Percentiles rank a stretch among this genome's conserved stretches.
Conservation (phyloP, 2,888 invertebrate genomes). For the Polydrusus pterygomalis region DNA sequence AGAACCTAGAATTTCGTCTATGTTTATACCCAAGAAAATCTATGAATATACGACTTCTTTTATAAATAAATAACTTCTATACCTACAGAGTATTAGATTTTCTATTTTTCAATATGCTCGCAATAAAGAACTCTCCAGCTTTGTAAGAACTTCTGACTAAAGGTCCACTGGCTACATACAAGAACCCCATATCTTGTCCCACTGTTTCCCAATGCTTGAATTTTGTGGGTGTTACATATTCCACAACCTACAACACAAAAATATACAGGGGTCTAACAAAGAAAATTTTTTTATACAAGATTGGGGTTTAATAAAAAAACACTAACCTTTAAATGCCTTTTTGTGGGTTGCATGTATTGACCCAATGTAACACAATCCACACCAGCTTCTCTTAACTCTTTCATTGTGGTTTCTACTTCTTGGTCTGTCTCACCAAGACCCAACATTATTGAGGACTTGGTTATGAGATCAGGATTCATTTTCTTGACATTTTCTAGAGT, state of each 20-base stretch:
- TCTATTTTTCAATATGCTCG: conserved; percentile 83
- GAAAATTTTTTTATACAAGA: no score
- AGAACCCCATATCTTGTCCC: conserved; percentile 91
- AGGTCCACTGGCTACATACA: conserved; percentile 98
- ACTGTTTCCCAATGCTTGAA: conserved; percentile 90
- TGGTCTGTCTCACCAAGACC: conserved; percentile 94
- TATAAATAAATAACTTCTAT: neutral
- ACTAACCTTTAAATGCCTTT: conserved; percentile 90
- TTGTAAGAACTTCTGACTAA: conserved; percentile 97
- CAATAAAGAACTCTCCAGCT: conserved; percentile 96
- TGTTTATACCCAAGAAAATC: neutral
- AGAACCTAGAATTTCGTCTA: neutral
- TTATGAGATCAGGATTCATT: conserved; percentile 87
- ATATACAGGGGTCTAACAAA: neutral
- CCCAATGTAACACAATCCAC: conserved; percentile 98
- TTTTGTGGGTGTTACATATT: conserved; percentile 97
- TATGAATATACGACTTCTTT: no score
- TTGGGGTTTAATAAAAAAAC: no score
- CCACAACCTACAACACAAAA: conserved; percentile 68
- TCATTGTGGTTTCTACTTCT: conserved; percentile 90
- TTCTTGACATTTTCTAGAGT: conserved; percentile 90
- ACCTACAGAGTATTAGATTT: conserved; percentile 68
- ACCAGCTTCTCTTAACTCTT: conserved; percentile 85
- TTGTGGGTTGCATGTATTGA: conserved; percentile 99
- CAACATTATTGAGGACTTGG: conserved; percentile 98